Evolutionary conservation across 2,113 vertebrate genomes (phyloP), one percentile per base, ranked within the genome.

Genomic region (Cyanoramphus novaezelandiae): DNA sequence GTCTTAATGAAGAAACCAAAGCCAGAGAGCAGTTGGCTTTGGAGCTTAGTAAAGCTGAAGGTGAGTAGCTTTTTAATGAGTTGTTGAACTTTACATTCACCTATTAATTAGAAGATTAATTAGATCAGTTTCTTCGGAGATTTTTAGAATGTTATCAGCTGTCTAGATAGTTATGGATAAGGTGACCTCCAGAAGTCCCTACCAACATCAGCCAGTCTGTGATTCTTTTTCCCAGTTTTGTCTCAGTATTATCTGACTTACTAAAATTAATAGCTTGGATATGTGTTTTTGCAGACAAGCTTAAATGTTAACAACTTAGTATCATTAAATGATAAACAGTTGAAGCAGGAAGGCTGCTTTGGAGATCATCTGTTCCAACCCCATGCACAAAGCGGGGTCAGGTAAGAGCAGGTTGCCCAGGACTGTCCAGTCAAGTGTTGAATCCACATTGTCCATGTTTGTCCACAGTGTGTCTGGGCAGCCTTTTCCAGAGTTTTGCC

Each of bases 41-140:
- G 97, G 99, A 99, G 74, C 99, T 99, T 29, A 99, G 98, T 90
- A 98, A 97, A 77, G 99, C 99, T 19, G 99, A 99, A 96, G 98
- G 99, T 99, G 81, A 95, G 98, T 69, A 68, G 17, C 31, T 65
- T 71, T 72, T 59, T 63, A 8, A 16, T 17, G 33, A 62, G 27
- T 35, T 70, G 16, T 57, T 88, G 57, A 50, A 39, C 28, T 92
- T 86, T 37, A 5, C 28, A 35, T 11, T 39, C 52, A 18, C 18
- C 17, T 86, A 15, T 47, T 50, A 71, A 69, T 41, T 65, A 72
- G 13, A 67, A 89, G 57, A 21, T 64, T 21, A 57, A 44, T 49
- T 60, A 64, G 35, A 85, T 84, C 2, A 4, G 19, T 75, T 88
- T 68, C 35, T 52, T 74, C 33, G 25, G 29, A 57, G 62, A 53